Evolutionary conservation across 92 coral and sea anemone genomes (phyloP).

Genomic region (Isaurus tuberculatus): DNA sequence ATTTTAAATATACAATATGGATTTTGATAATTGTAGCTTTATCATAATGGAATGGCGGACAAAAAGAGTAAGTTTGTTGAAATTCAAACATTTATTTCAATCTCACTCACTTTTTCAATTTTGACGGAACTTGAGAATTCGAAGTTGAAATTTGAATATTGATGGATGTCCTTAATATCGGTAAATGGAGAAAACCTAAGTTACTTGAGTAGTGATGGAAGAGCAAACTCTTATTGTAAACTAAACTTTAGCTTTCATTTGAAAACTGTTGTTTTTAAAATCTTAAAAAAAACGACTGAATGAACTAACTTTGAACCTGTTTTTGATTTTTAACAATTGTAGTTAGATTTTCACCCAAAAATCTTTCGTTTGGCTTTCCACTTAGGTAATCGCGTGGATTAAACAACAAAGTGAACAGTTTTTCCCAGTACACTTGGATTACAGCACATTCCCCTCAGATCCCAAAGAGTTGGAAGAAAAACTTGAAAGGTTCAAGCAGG

Average conservation of each 20-base stretch:
- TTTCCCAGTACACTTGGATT: constrained; percentile 93
- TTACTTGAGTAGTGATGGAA: no score
- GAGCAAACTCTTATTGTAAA: no score
- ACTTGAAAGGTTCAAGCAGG: constrained; percentile 76
- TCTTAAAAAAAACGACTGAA: no score
- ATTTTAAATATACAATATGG: neutral
- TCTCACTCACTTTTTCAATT: neutral
- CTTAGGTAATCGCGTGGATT: constrained; percentile 93
- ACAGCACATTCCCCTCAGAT: constrained; percentile 87
- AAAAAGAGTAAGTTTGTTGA: neutral
- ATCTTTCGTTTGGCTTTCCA: neutral
- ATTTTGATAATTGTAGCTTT: neutral
- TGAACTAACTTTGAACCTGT: no score
- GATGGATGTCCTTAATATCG: no score
- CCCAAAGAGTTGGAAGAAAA: constrained; percentile 89
- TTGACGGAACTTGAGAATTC: neutral
- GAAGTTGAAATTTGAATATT: no score
- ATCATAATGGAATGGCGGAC: neutral
- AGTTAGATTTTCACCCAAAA: no score
- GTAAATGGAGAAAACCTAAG: no score
- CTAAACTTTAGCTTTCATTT: no score
- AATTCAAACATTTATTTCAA: neutral
- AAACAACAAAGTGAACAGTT: constrained; percentile 97
- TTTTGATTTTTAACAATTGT: no score
- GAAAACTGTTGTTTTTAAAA: no score